phyloP scores from a whole-genome alignment of 2,113 vertebrate species.

The Dendropsophus ebraccatus region DNA sequence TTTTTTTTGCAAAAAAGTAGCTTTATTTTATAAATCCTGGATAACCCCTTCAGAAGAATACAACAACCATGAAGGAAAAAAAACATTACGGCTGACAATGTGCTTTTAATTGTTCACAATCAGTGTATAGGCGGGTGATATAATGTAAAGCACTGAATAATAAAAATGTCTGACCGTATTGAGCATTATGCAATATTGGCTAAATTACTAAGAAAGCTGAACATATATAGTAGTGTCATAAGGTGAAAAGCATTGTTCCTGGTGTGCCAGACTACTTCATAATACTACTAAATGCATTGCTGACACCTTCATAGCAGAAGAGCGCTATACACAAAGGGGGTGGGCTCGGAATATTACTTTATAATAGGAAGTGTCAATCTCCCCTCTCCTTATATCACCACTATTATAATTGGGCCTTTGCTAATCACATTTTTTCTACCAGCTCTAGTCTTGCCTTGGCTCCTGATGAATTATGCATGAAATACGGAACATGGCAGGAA shows the following conservation, averaged over 20 bases:
- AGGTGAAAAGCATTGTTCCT: not conserved
- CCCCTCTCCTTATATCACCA: conserved; percentile 19
- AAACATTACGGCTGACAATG: not conserved
- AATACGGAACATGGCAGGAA: conserved; percentile 35
- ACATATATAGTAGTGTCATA: not conserved
- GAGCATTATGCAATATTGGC: not conserved
- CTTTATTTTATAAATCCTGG: no score
- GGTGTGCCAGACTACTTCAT: not conserved
- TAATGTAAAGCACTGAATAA: not conserved
- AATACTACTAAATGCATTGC: conserved; percentile 18
- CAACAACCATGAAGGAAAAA: not conserved
- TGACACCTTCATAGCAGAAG: not conserved
- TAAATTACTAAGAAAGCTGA: not conserved
- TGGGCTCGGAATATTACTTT: conserved; percentile 20
- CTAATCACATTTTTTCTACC: conserved; percentile 50
- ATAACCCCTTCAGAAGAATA: no score
- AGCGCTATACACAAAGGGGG: not conserved
- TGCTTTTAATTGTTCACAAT: not conserved
- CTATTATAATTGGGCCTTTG: conserved; percentile 31
- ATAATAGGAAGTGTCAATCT: conserved; percentile 41
- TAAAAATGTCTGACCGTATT: not conserved
- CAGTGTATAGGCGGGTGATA: not conserved
- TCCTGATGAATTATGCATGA: conserved; percentile 53
- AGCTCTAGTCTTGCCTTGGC: conserved; percentile 45
- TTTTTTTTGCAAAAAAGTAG: no score